Evolutionary conservation across 2,888 invertebrate species (phyloP).

Genomic region (Oegoconia quadripuncta): DNA sequence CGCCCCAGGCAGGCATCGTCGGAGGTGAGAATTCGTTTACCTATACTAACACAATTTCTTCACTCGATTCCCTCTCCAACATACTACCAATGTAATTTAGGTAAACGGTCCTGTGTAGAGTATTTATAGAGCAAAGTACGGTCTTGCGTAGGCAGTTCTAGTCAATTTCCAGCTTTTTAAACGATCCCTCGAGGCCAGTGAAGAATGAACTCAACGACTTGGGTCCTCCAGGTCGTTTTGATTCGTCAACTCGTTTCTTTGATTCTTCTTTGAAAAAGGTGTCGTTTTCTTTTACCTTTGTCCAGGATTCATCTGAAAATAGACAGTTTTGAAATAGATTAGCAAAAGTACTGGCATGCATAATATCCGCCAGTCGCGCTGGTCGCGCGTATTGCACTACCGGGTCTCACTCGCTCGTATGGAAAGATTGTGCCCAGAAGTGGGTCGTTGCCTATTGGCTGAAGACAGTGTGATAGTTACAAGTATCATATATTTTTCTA

Average conservation of each 20-base stretch:
- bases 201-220: conserved; percentile 44
- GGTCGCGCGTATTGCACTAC: too few relatives aligned
- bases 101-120: not conserved
- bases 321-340: too few relatives aligned
- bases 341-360: too few relatives aligned
- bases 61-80: not conserved
- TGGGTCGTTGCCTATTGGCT: too few relatives aligned
- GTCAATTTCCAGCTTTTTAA: conserved; percentile 51
- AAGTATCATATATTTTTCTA: not conserved
- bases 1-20: not conserved
- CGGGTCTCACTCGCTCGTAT: too few relatives aligned
- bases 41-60: not conserved
- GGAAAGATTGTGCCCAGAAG: too few relatives aligned
- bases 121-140: not conserved
- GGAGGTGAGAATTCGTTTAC: conserved; percentile 3
- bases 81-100: not conserved
- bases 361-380: too few relatives aligned
- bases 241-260: conserved; percentile 45
- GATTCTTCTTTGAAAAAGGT: conserved; percentile 44
- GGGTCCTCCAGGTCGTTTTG: conserved; percentile 36
- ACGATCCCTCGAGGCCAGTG: conserved; percentile 40
- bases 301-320: conserved; percentile 43
- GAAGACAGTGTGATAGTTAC: too few relatives aligned
- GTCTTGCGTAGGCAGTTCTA: conserved; percentile 16
- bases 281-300: conserved; percentile 38